A percentile compares a stretch with the other conserved stretches of the same genome.
Evolutionary conservation across 2,797 vertebrate genomes (phyloP).

Genomic region (Eidolon dupreanum): DNA sequence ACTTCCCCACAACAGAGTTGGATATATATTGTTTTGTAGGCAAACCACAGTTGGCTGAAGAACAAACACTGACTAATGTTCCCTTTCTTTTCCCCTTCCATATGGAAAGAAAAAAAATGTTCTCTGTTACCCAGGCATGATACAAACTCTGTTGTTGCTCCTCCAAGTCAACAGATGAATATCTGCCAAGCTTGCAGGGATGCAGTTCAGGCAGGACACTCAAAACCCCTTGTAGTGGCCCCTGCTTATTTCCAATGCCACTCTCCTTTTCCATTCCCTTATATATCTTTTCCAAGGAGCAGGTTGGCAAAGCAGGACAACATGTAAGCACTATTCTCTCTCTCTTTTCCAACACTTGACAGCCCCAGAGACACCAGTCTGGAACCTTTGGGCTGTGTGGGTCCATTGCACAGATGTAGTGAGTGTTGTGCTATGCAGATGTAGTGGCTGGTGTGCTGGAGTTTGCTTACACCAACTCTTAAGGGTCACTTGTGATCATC

Average conservation of each 20-base stretch:
- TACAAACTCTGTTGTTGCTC: neutral
- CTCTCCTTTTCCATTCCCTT: neutral
- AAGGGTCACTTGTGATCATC: neutral
- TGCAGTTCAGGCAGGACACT: neutral
- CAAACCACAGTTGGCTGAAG: neutral
- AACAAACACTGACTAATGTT: constrained; percentile 28
- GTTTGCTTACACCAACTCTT: neutral
- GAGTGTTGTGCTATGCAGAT: neutral
- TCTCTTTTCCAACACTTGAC: neutral
- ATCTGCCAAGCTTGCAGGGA: neutral
- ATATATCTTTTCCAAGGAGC: neutral
- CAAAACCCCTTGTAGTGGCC: neutral
- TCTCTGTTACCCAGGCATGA: neutral
- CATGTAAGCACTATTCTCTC: neutral
- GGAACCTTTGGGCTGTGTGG: neutral
- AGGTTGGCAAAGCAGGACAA: neutral
- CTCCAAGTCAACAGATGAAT: neutral
- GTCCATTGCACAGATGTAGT: neutral
- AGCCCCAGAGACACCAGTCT: neutral
- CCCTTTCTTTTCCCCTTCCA: neutral
- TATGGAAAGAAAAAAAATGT: neutral
- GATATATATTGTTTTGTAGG: neutral
- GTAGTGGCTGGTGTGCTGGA: neutral
- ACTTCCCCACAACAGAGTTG: neutral
- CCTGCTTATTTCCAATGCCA: neutral